Percentiles rank a stretch among this genome's conserved stretches.
These are phyloP conservation scores for Phalacrocorax carbo DNA, from an alignment of 2,113 vertebrate genomes.

Conservation along the genomic window DNA sequence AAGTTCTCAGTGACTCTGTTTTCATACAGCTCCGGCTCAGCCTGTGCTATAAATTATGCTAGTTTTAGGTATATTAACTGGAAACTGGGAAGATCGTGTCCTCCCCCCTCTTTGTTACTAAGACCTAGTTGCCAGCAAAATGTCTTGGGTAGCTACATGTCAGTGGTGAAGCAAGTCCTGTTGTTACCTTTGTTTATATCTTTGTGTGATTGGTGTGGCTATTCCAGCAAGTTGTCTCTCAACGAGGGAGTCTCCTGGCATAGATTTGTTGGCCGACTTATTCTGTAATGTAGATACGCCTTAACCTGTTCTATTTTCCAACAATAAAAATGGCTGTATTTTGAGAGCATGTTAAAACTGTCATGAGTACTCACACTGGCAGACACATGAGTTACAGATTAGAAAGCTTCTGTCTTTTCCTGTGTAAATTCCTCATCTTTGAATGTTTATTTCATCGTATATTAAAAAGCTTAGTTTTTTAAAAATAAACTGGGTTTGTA, in stretches of 20 bases:
- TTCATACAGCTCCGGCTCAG: neutral
- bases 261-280: neutral
- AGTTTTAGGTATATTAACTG: neutral
- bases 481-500: neutral
- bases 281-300: neutral
- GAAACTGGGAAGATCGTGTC: neutral
- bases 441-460: neutral
- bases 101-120: rapidly evolving
- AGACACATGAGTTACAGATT: neutral
- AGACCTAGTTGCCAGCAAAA: neutral
- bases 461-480: neutral
- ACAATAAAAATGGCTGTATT: neutral
- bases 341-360: neutral
- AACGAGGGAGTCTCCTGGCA: neutral
- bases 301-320: neutral
- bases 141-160: neutral
- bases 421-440: neutral
- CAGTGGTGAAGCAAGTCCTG: neutral
- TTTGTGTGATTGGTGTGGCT: neutral
- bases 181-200: neutral
- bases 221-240: neutral
- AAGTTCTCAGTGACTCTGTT: neutral
- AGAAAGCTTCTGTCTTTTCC: neutral
- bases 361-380: neutral
- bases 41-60: neutral